These are phyloP conservation scores for cat (Felis catus) DNA, from an alignment of 2,113 vertebrate species.

Conservation along the genomic window F.catus_Fca126_mat1.0 CM031415.1:14784001-14784500, in stretches of 20 bases:
- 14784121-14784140: background rate
- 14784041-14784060: background rate
- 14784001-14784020: background rate
- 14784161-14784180: background rate
- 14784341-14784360: background rate
- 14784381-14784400: background rate
- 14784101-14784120: background rate
- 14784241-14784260: background rate
- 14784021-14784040: background rate
- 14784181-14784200: background rate
- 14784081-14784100: background rate
- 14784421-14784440: background rate
- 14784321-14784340: background rate
- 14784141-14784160: background rate
- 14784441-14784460: background rate
- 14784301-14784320: background rate
- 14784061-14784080: background rate
- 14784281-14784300: background rate
- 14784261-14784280: background rate
- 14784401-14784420: constrained; percentile 31
- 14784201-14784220: background rate
- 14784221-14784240: background rate
- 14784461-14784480: background rate
- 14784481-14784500: background rate
- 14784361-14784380: background rate